Base-by-base conservation (phyloP, 2,888 invertebrate genomes). In the Acanthoscelides obtectus region DNA sequence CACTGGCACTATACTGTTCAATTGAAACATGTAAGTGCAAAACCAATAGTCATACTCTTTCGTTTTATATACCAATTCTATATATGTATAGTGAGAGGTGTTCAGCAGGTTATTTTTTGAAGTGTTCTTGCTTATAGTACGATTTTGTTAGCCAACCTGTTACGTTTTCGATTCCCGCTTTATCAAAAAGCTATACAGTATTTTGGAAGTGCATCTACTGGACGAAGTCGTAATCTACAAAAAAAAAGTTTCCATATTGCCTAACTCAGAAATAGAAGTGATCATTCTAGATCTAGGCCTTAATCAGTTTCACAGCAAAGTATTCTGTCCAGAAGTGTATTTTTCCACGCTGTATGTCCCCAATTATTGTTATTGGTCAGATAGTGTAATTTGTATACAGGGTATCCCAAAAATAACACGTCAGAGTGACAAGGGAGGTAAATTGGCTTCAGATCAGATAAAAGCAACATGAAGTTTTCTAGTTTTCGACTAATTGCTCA, bases 61-160 rank as follows among this genome's bases (percentile, higher is more conserved):
- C 81, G 79, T 83, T 84, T 85, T 83, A 82, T 81, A 81, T 80
- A 81, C 80, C 78, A 66, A 72, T 22, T 21, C 22, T 81, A 82
- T 81, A 82, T 82, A 79, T 75, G 78, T 80, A 79, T 79, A 79
- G 79, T 81, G 67, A 67, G 22, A 8, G 17, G 17, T 45, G 45
- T 84, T 85, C 84, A 77, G 83, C 87, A 87, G 88, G 87, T 88
- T 88, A 88, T 88, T 88, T 88, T 87, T 82, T 87, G 87, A 88
- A 88, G 88, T 88, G 88, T 86, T 88, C 88, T 88, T 88, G 88
- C 88, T 88, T 88, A 12, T 45, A 45, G 45, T 45, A 12, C 45
- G 65, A 68, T 68, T 71, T 70, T 67, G 25, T 72, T 73, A 64
- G 70, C 70, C 70, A 71, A 71, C 73, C 72, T 73, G 66, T 76